Conservation (phyloP, 2,888 invertebrate genomes). For the Pterostichus niger region DNA sequence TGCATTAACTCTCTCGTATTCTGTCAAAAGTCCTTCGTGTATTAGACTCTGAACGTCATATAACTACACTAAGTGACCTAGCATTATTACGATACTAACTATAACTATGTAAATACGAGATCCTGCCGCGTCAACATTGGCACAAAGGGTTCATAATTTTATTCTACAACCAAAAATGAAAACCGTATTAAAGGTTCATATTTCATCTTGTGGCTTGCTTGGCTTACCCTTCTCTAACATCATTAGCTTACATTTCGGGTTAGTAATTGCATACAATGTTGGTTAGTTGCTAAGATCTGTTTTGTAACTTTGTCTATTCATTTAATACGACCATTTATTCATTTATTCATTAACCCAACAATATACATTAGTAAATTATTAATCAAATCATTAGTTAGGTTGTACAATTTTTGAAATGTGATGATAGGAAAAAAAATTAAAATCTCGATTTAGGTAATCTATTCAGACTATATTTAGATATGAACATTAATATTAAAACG, state of each 20-base stretch:
- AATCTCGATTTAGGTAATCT: too few species aligned
- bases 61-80: constrained; percentile 21
- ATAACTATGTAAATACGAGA: constrained; percentile 36
- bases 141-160: constrained; percentile 11
- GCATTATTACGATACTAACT: constrained; percentile 20
- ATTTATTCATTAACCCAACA: too few species aligned
- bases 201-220: constrained; percentile 10
- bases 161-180: constrained; percentile 22
- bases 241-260: neutral
- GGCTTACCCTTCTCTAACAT: constrained; percentile 6
- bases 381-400: too few species aligned
- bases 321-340: neutral
- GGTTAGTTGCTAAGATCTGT: neutral
- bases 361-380: too few species aligned
- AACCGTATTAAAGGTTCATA: constrained; percentile 24
- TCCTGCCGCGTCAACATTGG: constrained; percentile 1
- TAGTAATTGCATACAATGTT: neutral
- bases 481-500: too few species aligned
- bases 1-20: constrained; percentile 14
- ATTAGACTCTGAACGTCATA: neutral
- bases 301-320: neutral
- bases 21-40: constrained; percentile 3
- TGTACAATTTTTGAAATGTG: too few species aligned
- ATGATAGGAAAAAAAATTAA: too few species aligned
- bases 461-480: too few species aligned